phyloP scores from a whole-genome alignment of 2,888 invertebrate genomes.

The Drosophila vallismaia region DNA sequence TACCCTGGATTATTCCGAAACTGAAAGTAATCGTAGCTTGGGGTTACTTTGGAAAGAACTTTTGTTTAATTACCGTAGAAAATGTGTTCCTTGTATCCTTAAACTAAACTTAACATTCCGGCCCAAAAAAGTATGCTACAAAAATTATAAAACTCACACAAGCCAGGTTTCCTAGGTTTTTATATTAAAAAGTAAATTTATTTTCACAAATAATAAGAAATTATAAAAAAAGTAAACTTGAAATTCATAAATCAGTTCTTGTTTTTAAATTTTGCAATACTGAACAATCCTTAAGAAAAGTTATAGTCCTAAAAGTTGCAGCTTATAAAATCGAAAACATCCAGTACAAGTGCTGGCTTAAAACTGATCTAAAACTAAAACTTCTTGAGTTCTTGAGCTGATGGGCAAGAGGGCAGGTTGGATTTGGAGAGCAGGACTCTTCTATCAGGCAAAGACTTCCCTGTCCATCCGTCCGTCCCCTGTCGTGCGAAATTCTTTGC shows the following conservation, averaged over 20 bases:
- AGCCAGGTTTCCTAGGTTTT: too few species aligned
- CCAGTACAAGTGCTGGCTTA: background rate
- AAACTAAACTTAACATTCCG: background rate
- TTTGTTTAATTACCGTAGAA: too few species aligned
- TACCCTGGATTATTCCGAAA: conserved; percentile 12
- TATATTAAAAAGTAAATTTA: too few species aligned
- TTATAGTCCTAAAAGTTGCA: too few species aligned
- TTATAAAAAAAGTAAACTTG: too few species aligned
- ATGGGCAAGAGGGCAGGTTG: background rate
- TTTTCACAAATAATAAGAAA: too few species aligned
- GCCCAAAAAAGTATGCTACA: background rate
- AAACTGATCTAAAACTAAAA: conserved; percentile 1
- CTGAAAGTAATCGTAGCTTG: background rate
- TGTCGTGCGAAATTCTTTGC: conserved; percentile 42
- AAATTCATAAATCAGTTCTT: too few species aligned
- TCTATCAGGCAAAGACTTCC: conserved; percentile 19
- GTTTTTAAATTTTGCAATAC: too few species aligned
- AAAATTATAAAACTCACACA: background rate
- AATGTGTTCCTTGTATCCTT: too few species aligned
- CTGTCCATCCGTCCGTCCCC: background rate
- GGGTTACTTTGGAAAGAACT: background rate
- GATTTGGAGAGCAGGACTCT: conserved; percentile 9
- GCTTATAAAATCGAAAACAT: background rate
- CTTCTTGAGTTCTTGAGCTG: background rate
- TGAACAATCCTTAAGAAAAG: too few species aligned